A percentile compares a stretch with the other conserved stretches of the same genome.
These are phyloP conservation scores for Drosophila funebris DNA, from an alignment of 1,140 invertebrate genomes.

Conservation along the genomic window DNA sequence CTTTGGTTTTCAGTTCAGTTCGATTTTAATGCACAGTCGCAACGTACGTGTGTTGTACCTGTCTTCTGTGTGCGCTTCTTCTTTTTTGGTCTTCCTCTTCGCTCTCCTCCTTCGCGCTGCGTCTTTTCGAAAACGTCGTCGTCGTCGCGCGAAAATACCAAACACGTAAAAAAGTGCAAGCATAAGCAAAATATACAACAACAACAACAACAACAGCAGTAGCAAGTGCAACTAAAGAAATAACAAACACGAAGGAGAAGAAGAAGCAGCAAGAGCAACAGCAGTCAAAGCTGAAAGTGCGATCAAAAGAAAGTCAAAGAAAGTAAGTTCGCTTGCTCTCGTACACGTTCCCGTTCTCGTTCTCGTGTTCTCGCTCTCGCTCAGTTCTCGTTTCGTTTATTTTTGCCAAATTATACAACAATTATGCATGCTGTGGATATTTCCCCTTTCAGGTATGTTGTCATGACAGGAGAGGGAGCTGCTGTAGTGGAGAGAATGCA, in stretches of 20 bases:
- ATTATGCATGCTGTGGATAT: slow-evolving; percentile 9
- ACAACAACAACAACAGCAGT: slow-evolving; percentile 31
- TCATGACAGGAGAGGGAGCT: no score
- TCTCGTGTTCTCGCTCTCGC: not conserved
- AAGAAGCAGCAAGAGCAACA: slow-evolving; percentile 17
- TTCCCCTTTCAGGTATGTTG: not conserved
- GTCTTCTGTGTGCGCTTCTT: slow-evolving; percentile 24
- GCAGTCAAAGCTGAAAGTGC: slow-evolving; percentile 48
- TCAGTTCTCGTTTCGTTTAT: not conserved
- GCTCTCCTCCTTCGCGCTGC: slow-evolving; percentile 16
- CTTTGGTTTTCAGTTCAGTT: slow-evolving; percentile 82
- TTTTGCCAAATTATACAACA: slow-evolving; percentile 19
- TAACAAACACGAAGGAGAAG: slow-evolving; percentile 31
- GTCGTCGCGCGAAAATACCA: slow-evolving; percentile 25
- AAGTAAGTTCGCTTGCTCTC: slow-evolving; percentile 65
- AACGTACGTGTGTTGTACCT: slow-evolving; percentile 54
- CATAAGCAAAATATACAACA: slow-evolving; percentile 46
- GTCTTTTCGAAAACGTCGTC: slow-evolving; percentile 29
- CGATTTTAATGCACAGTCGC: slow-evolving; percentile 81
- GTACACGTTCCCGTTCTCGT: not conserved
- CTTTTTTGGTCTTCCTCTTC: slow-evolving; percentile 20
- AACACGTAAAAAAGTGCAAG: slow-evolving; percentile 34
- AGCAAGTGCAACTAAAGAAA: slow-evolving; percentile 23
- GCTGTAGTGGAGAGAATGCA: no score
- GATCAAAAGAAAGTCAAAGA: slow-evolving; percentile 56